Evolutionary conservation across 1,140 invertebrate genomes (phyloP).

Genomic region (Caenorhabditis brenneri): DNA sequence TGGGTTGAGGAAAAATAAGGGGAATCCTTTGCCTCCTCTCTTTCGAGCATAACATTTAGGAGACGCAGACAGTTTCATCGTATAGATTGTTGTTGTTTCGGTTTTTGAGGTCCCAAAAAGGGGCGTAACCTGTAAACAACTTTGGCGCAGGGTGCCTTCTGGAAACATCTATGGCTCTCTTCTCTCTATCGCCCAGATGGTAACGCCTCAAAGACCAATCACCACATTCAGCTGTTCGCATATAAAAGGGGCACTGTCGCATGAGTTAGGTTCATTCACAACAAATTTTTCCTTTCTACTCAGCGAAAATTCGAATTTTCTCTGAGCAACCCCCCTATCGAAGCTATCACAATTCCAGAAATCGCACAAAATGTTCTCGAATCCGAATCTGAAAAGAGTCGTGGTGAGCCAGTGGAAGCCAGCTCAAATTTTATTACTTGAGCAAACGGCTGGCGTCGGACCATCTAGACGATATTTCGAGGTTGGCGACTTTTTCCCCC

Average conservation of each 20-base stretch:
- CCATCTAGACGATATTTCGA: not conserved
- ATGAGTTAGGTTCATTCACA: not conserved
- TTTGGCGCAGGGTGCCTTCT: not conserved
- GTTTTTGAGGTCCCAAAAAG: slow-evolving; percentile 31
- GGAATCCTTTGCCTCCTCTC: not conserved
- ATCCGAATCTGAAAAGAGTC: slow-evolving; percentile 4
- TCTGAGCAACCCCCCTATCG: not conserved
- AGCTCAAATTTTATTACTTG: slow-evolving; percentile 15
- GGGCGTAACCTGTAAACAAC: not conserved
- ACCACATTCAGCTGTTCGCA: not conserved
- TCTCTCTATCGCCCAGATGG: not conserved
- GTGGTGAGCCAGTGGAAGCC: not conserved
- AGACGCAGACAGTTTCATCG: not conserved
- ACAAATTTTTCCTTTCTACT: not conserved
- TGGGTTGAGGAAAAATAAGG: not conserved
- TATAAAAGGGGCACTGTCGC: not conserved
- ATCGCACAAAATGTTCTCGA: not conserved
- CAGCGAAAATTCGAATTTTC: not conserved
- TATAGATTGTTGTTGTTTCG: slow-evolving; percentile 15
- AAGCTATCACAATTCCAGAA: not conserved
- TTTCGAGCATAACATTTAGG: too few relatives aligned
- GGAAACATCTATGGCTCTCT: not conserved
- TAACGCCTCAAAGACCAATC: slow-evolving; percentile 22
- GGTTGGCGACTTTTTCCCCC: not conserved
- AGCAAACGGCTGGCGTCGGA: not conserved